A percentile compares a stretch with the other conserved stretches of the same genome.
phyloP scores from a whole-genome alignment of 2,888 invertebrate species.

The Sisyra nigra region DNA sequence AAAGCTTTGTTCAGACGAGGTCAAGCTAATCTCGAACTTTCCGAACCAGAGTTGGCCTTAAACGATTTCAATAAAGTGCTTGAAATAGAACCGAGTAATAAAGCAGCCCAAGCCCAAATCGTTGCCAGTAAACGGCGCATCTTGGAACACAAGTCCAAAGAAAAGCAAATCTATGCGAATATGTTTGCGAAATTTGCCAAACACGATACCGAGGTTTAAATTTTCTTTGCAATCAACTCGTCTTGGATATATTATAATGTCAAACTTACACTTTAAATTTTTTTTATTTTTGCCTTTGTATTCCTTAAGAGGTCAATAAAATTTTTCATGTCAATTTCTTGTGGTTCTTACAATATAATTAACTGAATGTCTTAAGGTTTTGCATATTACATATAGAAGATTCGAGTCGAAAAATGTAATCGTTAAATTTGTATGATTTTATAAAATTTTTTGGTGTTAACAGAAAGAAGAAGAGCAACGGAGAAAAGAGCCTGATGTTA shows the following conservation, averaged over 20 bases:
- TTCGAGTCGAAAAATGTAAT: too few relatives aligned
- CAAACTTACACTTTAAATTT: too few relatives aligned
- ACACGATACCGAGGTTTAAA: conserved; percentile 51
- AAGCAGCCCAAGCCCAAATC: conserved; percentile 70
- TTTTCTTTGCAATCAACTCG: not conserved
- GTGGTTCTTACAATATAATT: too few relatives aligned
- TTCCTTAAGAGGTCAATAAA: not conserved
- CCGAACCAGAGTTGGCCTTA: conserved; percentile 62
- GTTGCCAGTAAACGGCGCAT: conserved; percentile 52
- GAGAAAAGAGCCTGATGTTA: conserved; percentile 51
- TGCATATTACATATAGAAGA: too few relatives aligned
- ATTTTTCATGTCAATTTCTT: too few relatives aligned
- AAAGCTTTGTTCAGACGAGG: conserved; percentile 86
- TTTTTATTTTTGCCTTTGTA: not conserved
- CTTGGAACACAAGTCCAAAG: conserved; percentile 58
- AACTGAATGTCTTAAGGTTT: too few relatives aligned
- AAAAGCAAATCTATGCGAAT: conserved; percentile 79
- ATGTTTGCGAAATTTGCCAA: conserved; percentile 91
- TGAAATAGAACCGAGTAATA: conserved; percentile 69
- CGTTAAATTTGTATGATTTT: too few relatives aligned
- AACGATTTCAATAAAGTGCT: conserved; percentile 63
- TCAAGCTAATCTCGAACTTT: conserved; percentile 56
- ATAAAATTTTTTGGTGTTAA: not conserved
- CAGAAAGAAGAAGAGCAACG: conserved; percentile 57
- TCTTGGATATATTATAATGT: conserved; percentile 20